A percentile compares a stretch with the other conserved stretches of the same genome.
phyloP scores from a whole-genome alignment of 2,888 invertebrate species.

The Cantharis nigra region DNA sequence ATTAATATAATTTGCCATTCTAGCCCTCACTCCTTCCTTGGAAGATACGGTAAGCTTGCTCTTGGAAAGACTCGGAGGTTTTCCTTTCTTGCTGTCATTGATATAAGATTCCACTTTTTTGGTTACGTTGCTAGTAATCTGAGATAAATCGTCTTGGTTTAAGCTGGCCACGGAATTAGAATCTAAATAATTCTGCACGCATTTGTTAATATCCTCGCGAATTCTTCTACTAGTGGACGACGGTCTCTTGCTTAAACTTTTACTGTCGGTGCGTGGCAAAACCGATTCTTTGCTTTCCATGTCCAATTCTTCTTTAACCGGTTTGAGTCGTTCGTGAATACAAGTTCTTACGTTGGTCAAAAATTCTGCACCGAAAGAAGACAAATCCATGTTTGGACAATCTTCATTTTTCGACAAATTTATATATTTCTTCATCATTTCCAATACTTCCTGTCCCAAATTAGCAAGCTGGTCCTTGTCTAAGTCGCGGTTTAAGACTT shows the following conservation, averaged over 20 bases:
- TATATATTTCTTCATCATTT: background rate
- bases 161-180: background rate
- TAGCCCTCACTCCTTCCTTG: background rate
- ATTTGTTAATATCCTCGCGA: background rate
- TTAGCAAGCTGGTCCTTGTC: background rate
- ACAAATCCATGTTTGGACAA: background rate
- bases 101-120: background rate
- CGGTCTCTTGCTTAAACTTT: background rate
- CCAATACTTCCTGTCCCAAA: conserved; percentile 1
- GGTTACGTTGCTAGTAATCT: background rate
- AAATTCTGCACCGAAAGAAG: background rate
- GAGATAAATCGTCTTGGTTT: background rate
- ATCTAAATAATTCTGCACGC: background rate
- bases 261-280: background rate
- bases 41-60: background rate
- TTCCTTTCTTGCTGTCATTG: background rate
- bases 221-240: background rate
- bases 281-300: background rate
- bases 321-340: background rate
- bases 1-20: background rate
- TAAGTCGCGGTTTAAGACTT: background rate
- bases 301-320: background rate
- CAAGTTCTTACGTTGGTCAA: background rate
- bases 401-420: background rate
- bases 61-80: background rate